Conservation (phyloP, 2,888 invertebrate genomes). For the Drosophila falleni region DNA sequence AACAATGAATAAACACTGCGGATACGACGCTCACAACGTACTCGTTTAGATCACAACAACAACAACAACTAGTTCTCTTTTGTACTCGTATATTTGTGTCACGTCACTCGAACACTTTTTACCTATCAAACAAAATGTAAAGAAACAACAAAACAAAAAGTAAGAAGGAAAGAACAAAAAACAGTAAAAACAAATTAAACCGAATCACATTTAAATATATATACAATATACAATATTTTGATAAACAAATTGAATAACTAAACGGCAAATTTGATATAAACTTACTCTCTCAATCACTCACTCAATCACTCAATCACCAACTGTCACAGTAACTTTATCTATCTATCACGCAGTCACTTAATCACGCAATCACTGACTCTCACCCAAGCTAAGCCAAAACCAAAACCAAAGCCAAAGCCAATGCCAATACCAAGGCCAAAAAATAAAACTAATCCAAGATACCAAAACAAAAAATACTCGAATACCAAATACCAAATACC, state of each 20-base stretch:
- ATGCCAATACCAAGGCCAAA: slow-evolving; percentile 41
- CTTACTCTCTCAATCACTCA: slow-evolving; percentile 40
- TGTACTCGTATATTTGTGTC: slow-evolving; percentile 27
- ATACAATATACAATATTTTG: slow-evolving; percentile 32
- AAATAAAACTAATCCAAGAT: slow-evolving; percentile 12
- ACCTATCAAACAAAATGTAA: slow-evolving; percentile 24
- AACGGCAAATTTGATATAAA: slow-evolving; percentile 56
- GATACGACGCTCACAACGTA: slow-evolving; percentile 41
- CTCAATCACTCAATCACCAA: slow-evolving; percentile 58
- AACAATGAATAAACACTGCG: slow-evolving; percentile 28
- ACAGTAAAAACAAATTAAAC: slow-evolving; percentile 37
- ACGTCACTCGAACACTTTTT: slow-evolving; percentile 43
- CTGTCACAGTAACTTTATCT: slow-evolving; percentile 50
- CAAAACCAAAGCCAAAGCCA: slow-evolving; percentile 41
- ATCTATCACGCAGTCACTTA: slow-evolving; percentile 62
- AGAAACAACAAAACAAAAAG: slow-evolving; percentile 19
- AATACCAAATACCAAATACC: slow-evolving; percentile 32
- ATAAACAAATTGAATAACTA: slow-evolving; percentile 48
- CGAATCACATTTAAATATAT: slow-evolving; percentile 29
- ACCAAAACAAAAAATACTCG: slow-evolving; percentile 12
- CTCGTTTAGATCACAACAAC: slow-evolving; percentile 51
- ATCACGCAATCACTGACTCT: slow-evolving; percentile 64
- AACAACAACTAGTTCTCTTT: slow-evolving; percentile 35
- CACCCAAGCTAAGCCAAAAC: slow-evolving; percentile 51
- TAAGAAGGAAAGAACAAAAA: slow-evolving; percentile 2